Conservation (phyloP, 2,797 vertebrate species). For the Rhabdophis nuchalis region DNA sequence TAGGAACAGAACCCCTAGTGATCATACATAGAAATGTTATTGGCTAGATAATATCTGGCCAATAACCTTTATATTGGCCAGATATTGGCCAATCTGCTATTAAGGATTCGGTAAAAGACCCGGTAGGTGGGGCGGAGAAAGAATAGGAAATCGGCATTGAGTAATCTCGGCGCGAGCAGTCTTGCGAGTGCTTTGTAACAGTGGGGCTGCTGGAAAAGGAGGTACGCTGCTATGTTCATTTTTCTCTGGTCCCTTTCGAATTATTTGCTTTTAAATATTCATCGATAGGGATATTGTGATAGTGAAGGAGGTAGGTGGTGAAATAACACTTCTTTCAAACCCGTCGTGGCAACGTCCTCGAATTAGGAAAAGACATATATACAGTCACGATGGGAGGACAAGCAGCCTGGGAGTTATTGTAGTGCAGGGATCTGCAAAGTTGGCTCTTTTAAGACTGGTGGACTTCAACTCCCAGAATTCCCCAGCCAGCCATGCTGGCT, state of each 20-base stretch:
- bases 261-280: background rate
- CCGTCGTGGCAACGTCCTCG: too few relatives aligned
- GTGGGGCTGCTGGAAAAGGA: background rate
- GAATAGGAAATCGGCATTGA: background rate
- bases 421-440: too few relatives aligned
- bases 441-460: too few relatives aligned
- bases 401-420: background rate
- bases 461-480: too few relatives aligned
- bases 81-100: background rate
- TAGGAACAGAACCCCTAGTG: background rate
- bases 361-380: too few relatives aligned
- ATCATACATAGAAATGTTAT: background rate
- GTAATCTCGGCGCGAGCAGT: background rate
- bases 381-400: background rate
- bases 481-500: too few relatives aligned
- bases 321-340: background rate
- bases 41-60: too few relatives aligned
- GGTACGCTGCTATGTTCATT: background rate
- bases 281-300: too few relatives aligned
- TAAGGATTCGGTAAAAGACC: conserved; percentile 15
- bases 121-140: background rate
- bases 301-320: too few relatives aligned
- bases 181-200: background rate
- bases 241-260: background rate
- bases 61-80: too few relatives aligned